These are phyloP conservation scores for Sciurus carolinensis DNA, from an alignment of 2,797 vertebrate genomes.

Conservation along the genomic window DNA sequence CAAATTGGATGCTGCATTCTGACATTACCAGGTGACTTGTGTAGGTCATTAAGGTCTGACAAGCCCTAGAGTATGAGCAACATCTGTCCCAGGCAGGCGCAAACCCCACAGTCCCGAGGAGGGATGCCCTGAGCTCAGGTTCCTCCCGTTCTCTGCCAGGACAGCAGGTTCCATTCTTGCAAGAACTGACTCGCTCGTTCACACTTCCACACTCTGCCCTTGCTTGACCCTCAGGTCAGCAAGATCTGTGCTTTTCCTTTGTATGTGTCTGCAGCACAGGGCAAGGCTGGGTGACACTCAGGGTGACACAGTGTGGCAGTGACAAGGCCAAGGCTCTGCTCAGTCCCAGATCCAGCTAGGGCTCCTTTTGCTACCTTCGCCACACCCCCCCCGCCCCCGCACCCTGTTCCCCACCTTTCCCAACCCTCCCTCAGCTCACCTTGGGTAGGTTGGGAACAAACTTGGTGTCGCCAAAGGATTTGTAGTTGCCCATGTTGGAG, in stretches of 20 bases:
- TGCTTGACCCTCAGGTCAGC: not conserved
- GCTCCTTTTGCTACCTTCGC: not conserved
- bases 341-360: not conserved
- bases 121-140: not conserved
- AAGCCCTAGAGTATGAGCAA: not conserved
- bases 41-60: not conserved
- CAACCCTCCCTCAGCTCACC: constrained; percentile 87
- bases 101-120: not conserved
- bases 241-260: not conserved
- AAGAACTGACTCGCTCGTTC: not conserved
- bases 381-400: accelerated
- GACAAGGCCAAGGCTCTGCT: not conserved
- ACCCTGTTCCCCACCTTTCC: not conserved
- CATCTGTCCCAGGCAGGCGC: accelerated
- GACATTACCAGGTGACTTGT: accelerated
- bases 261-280: not conserved
- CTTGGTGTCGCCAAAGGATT: constrained; percentile 97
- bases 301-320: not conserved
- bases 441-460: constrained; percentile 95
- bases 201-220: not conserved
- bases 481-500: constrained; percentile 98
- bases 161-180: not conserved
- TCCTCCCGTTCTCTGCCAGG: not conserved
- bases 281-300: not conserved
- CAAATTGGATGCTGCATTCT: not conserved